Evolutionary conservation across 30 jellyfish, hydroid and myxozoan genomes (phyloP), one percentile per base, ranked within the genome.

Genomic region (Sanderia malayensis): DNA sequence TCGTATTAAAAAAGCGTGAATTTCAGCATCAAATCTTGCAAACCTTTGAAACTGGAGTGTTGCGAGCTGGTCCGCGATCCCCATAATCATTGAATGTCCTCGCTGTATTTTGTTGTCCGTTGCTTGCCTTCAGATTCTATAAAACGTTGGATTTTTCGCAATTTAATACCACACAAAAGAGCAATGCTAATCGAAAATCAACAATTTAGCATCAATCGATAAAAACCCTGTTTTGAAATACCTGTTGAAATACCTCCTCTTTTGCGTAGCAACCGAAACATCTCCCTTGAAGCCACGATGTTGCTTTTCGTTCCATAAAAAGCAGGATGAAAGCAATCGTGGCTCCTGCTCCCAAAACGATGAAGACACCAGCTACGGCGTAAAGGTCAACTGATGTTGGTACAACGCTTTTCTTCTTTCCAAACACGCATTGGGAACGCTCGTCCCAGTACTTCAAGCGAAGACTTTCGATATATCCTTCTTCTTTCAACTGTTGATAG

Each of bases 401-500:
- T 47, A 32, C 68, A 32, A 28, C 75, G 22, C 58, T 73, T 21
- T 61, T 76, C 34, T 77, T 73, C 15, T 41, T 73, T 9, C 71
- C 80, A 9, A 76, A 64, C 27, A 71, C 86, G 71, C 96, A 86
- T 58, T 86, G 87, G 10, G 96, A 86, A 30, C 86, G 46, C 61
- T 79, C 94, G 64, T 86, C 96, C 96, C 96, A 86, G 61, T 88
- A 86, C 44, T 79, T 78, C 73, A 80, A 49, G n/a, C 96, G 89
- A 44, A 77, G 47, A 8, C 79, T 44, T 73, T 86, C 93, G 62
- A 86, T 79, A 58, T 78, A 80, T 17, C 96, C 96, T n/a, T 80
- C 83, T 64, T 86, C 96, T 44, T 78, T 81, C 41, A 85, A 53
- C 95, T 85, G 41, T 10, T n/a, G n/a, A n/a, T n/a, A n/a, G n/a